Percentiles rank a stretch among this genome's conserved stretches.
These are phyloP conservation scores for Lasioglossum lativentre DNA, from an alignment of 2,888 invertebrate species.

Conservation along the genomic window DNA sequence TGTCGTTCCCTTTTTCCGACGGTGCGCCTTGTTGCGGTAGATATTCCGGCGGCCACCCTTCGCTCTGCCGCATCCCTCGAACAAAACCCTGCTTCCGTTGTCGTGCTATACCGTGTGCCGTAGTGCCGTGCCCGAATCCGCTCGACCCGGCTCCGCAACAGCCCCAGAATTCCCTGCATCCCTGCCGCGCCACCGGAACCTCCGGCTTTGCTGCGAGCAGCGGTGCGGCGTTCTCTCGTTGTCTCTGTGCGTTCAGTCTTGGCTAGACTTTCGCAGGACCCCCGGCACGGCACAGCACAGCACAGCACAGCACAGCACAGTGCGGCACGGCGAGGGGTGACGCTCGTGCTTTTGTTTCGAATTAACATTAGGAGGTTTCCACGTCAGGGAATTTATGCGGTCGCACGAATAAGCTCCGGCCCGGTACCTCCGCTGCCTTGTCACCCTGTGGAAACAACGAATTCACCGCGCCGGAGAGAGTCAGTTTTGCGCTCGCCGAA, in stretches of 20 bases:
- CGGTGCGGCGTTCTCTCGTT: not conserved
- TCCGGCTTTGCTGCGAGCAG: not conserved
- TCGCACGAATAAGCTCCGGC: conserved; percentile 57
- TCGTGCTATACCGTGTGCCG: conserved; percentile 15
- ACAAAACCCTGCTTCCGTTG: conserved; percentile 66
- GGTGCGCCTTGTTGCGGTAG: conserved; percentile 66
- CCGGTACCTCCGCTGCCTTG: conserved; percentile 3
- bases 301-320: not conserved
- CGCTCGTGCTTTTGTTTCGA: conserved; percentile 72
- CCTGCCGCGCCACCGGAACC: conserved; percentile 47
- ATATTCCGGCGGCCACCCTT: conserved; percentile 54
- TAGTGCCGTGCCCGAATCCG: conserved; percentile 47
- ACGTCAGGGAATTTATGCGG: conserved; percentile 67
- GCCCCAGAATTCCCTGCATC: conserved; percentile 58
- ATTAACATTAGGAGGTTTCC: conserved; percentile 75
- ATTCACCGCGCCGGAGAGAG: not conserved
- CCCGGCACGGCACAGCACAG: not conserved
- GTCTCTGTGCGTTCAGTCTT: conserved; percentile 31
- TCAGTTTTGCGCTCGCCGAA: not conserved
- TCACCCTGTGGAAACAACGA: conserved; percentile 16
- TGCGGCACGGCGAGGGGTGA: conserved; percentile 21
- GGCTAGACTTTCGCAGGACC: conserved; percentile 42
- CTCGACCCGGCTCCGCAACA: conserved; percentile 51
- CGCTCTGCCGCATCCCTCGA: conserved; percentile 50
- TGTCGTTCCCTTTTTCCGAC: conserved; percentile 48